phyloP scores from a whole-genome alignment of 2,113 vertebrate species.

The Anser brachyrhynchus region DNA sequence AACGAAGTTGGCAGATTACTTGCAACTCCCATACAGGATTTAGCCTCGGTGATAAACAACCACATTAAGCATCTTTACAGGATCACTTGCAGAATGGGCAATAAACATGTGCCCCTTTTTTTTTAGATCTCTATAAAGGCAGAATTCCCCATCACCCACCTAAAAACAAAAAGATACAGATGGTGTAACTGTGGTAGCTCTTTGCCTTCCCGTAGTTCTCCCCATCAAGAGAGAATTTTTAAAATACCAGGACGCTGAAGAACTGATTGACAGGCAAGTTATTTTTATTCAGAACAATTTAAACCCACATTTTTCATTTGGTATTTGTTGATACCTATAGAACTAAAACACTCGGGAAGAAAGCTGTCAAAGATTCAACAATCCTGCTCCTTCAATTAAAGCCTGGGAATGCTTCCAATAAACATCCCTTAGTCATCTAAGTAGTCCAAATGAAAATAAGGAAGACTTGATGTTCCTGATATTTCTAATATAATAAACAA shows the following conservation, averaged over 20 bases:
- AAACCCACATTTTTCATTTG: not conserved
- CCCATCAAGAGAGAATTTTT: not conserved
- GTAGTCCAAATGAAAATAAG: conserved; percentile 37
- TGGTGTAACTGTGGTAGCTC: not conserved
- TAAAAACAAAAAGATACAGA: not conserved
- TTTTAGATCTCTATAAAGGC: not conserved
- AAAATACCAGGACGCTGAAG: not conserved
- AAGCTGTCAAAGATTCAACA: conserved; percentile 49
- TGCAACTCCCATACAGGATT: not conserved
- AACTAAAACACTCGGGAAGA: conserved; percentile 32
- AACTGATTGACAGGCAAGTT: not conserved
- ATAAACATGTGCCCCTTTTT: not conserved
- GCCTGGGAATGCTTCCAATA: conserved; percentile 54
- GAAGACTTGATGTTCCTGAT: conserved; percentile 43
- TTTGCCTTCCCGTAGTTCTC: not conserved
- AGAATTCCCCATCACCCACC: not conserved
- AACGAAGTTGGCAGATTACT: not conserved
- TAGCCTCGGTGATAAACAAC: not conserved
- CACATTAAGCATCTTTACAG: not conserved
- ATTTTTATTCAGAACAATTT: conserved; percentile 9
- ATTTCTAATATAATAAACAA: conserved; percentile 57
- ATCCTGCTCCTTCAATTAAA: conserved; percentile 29
- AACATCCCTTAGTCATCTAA: conserved; percentile 58
- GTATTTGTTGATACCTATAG: conserved; percentile 45
- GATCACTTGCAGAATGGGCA: not conserved